Conservation (phyloP, 35 echinoderm and acorn worm genomes). For the Patiria miniata region DNA sequence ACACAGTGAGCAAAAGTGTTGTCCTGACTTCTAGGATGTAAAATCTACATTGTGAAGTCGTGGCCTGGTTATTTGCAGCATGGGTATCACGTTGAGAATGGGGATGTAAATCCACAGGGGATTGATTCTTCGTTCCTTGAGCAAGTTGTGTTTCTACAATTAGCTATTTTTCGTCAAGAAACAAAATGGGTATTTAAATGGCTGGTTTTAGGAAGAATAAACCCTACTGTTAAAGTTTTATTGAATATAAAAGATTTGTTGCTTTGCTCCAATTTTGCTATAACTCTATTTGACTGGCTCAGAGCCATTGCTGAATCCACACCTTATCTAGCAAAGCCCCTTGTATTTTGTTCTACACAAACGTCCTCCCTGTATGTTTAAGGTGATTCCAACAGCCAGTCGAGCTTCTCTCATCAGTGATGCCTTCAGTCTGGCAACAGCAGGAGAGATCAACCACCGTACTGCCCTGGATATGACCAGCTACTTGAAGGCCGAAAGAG, state of each 20-base stretch:
- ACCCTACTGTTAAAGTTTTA: no score
- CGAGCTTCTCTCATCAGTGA: conserved; percentile 71
- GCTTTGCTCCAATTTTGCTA: no score
- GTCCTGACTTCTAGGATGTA: background rate
- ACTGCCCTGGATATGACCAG: conserved; percentile 61
- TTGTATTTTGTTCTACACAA: background rate
- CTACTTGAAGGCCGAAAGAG: conserved; percentile 68
- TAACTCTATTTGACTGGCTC: no score
- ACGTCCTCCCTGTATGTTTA: background rate
- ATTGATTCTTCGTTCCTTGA: no score
- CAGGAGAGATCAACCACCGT: conserved; percentile 48
- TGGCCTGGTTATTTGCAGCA: background rate
- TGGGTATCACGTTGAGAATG: background rate
- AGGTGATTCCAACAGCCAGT: conserved; percentile 65
- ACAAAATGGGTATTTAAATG: no score
- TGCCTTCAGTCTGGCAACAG: conserved; percentile 70
- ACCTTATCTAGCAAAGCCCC: background rate
- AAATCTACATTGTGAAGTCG: background rate
- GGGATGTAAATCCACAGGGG: no score
- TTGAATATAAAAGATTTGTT: no score
- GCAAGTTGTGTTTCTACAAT: no score
- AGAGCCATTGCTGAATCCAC: no score
- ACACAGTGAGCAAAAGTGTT: conserved; percentile 42
- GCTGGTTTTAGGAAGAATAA: no score
- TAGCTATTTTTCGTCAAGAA: no score